These are phyloP conservation scores for Brachionus paranguensis DNA, from an alignment of 1,140 invertebrate species.

Conservation along the genomic window DNA sequence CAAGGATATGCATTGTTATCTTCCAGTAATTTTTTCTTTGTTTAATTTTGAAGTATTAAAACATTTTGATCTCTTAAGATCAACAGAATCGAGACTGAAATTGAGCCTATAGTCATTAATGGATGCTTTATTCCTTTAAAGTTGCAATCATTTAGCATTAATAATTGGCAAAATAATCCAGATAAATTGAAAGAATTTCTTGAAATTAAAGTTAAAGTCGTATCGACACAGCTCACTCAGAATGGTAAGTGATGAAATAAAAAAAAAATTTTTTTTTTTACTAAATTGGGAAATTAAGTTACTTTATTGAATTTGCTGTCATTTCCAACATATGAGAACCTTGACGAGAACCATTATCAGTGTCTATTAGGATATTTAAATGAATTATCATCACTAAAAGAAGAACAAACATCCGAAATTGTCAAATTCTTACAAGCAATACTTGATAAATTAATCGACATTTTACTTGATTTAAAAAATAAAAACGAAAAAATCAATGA, in stretches of 20 bases:
- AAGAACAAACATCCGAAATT: constrained; percentile 26
- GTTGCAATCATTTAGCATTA: not conserved
- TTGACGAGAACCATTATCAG: not conserved
- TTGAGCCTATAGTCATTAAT: not conserved
- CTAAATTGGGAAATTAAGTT: not conserved
- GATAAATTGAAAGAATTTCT: constrained; percentile 19
- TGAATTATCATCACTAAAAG: constrained; percentile 15
- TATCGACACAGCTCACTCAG: constrained; percentile 35
- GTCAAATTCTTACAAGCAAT: constrained; percentile 37
- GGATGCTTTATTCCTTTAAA: not conserved
- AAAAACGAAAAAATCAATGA: not conserved
- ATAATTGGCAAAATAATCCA: not conserved
- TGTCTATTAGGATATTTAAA: not conserved
- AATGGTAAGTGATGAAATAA: not conserved
- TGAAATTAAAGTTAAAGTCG: constrained; percentile 38
- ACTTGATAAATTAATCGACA: constrained; percentile 35
- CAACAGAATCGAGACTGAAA: not conserved
- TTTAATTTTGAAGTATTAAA: too few species aligned
- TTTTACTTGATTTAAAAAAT: constrained; percentile 6
- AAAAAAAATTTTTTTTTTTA: not conserved
- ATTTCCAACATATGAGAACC: not conserved
- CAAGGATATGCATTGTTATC: constrained; percentile 4
- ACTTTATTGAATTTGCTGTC: constrained; percentile 19
- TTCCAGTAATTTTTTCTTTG: not conserved
- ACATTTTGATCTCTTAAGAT: not conserved